These are phyloP conservation scores for Cheumatopsyche charites DNA, from an alignment of 1,140 invertebrate species.

Conservation along the genomic window DNA sequence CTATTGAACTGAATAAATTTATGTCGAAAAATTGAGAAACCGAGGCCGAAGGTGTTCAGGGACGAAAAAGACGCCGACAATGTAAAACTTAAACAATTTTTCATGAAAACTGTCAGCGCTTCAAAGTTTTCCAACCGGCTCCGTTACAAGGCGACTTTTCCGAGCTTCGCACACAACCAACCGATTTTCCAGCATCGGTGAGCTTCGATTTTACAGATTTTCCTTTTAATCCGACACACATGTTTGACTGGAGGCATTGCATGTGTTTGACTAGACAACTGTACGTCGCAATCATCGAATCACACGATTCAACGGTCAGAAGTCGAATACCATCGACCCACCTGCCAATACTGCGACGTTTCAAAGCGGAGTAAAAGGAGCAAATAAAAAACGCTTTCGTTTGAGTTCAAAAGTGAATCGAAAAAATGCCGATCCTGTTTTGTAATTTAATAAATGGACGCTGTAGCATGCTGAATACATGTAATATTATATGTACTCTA, in stretches of 20 bases:
- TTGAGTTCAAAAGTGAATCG: background rate
- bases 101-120: slow-evolving; percentile 45
- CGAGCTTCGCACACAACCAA: slow-evolving; percentile 4
- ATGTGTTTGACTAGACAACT: slow-evolving; percentile 6
- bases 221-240: background rate
- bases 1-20: too few species aligned
- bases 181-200: too few species aligned
- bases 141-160: slow-evolving; percentile 35
- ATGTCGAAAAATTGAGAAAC: too few species aligned
- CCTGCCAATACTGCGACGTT: slow-evolving; percentile 42
- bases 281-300: slow-evolving; percentile 45
- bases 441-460: background rate
- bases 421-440: background rate
- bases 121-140: slow-evolving; percentile 31
- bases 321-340: slow-evolving; percentile 43
- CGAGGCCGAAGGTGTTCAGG: background rate
- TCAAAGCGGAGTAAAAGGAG: slow-evolving; percentile 27
- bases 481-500: background rate
- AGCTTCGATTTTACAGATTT: background rate
- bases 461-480: too few species aligned
- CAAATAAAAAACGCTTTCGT: background rate
- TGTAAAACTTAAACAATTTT: slow-evolving; percentile 46
- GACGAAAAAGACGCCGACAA: background rate
- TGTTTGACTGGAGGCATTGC: slow-evolving; percentile 21
- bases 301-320: slow-evolving; percentile 44